Percentiles rank a stretch among this genome's conserved stretches.
Conservation (phyloP, 2,888 invertebrate species). For the Brassicogethes aeneus region DNA sequence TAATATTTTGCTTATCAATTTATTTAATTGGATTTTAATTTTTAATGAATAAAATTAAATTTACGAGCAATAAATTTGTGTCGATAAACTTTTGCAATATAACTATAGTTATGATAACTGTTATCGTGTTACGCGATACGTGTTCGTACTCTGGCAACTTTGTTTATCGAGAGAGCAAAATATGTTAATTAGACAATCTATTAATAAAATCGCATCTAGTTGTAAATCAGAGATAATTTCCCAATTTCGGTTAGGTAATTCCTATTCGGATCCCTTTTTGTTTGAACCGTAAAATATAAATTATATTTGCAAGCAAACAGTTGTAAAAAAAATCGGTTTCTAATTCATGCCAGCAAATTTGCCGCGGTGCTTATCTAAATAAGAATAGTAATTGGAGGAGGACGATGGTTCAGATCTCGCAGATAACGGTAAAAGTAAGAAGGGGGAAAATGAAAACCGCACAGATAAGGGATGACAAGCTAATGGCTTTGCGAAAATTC, state of each 20-base stretch:
- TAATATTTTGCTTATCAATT: too few species aligned
- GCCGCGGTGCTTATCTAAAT: constrained; percentile 21
- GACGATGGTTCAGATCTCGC: constrained; percentile 18
- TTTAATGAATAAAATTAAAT: too few species aligned
- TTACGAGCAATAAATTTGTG: too few species aligned
- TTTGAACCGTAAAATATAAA: constrained; percentile 5
- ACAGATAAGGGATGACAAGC: constrained; percentile 31
- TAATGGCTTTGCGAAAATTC: constrained; percentile 21
- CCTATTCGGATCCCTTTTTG: constrained; percentile 1
- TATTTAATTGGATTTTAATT: too few species aligned
- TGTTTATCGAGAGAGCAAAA: too few species aligned
- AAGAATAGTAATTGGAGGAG: constrained; percentile 25
- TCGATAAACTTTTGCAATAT: too few species aligned
- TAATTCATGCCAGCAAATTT: constrained; percentile 10
- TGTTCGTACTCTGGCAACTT: too few species aligned
- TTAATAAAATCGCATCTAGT: too few species aligned
- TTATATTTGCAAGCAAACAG: constrained; percentile 1
- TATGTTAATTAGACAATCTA: too few species aligned
- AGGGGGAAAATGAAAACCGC: constrained; percentile 23
- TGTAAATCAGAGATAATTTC: not conserved
- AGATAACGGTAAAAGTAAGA: constrained; percentile 17
- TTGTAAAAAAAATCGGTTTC: constrained; percentile 5
- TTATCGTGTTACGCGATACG: too few species aligned
- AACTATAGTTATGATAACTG: too few species aligned
- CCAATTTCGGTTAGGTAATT: not conserved